Evolutionary conservation across 1,140 invertebrate genomes (phyloP), one percentile per base, ranked within the genome.

Genomic region (Lordiphosa mommai): DNA sequence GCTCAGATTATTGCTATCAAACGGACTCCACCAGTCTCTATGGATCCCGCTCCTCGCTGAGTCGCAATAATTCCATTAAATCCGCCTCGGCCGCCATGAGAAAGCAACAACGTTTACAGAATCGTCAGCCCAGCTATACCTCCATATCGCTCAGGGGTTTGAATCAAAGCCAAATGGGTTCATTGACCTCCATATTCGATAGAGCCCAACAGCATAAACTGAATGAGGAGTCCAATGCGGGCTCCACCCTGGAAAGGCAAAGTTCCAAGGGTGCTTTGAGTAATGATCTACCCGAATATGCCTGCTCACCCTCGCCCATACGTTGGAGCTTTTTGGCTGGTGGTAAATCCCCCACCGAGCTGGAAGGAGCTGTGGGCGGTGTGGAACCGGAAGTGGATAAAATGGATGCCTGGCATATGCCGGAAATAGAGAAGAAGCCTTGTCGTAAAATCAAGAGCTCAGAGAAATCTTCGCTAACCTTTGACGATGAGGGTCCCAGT

Each of bases 311-410:
- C 0, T 88, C 87, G 9, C 87, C 87, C 30, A 88, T 88, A 9
- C 84, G 87, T 23, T 88, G 87, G 87, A 88, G 87, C n/a, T 88
- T 88, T 17, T 59, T 88, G 4, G 87, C 87, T 32, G 87, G 87
- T 23, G 87, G 80, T 17, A 70, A 82, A 6, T 87, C 82, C 0
- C 86, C 86, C 0, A 84, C 77, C 0, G 86, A 85, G 3, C 58
- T 68, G 0, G 76, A 82, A 6, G 77, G 77, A 16, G 61, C 71
- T 0, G 70, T 71, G 1, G 73, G 72, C 0, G 72, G 72, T 0
- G 5, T 12, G 0, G 65, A 55, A 8, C 9, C 33, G 4, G 38
- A 52, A 4, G 61, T 61, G 38, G 71, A 72, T 1, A 70, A 70
- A 14, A 44, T 61, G 36, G 67, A 77, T 46, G 74, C 58, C 30